phyloP scores from a whole-genome alignment of 2,797 vertebrate species.

The Leuciscus waleckii region DNA sequence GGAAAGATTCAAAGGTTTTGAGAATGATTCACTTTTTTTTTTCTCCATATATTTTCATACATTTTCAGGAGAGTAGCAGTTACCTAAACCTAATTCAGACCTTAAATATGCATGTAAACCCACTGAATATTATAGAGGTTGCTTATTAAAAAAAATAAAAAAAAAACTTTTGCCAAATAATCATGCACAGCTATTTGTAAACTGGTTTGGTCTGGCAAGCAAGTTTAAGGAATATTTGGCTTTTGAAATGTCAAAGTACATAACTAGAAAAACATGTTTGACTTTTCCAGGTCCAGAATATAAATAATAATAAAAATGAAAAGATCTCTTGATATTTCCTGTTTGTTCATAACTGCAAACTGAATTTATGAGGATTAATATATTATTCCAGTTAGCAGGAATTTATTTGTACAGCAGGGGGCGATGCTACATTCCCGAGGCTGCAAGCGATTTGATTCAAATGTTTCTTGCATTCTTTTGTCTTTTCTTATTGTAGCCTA shows the following conservation, averaged over 20 bases:
- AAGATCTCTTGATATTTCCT: neutral
- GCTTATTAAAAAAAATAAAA: neutral
- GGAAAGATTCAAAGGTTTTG: neutral
- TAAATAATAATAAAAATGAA: neutral
- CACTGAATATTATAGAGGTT: neutral
- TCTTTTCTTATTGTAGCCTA: too few species aligned
- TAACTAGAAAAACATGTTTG: neutral
- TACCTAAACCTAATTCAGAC: neutral
- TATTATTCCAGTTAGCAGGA: neutral
- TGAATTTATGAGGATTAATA: neutral
- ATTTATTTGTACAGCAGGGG: conserved; percentile 21
- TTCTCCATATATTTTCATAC: neutral
- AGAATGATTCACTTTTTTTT: neutral
- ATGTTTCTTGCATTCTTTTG: neutral
- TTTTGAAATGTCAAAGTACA: neutral
- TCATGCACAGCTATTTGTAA: neutral
- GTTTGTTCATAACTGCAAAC: neutral
- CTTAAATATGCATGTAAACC: neutral
- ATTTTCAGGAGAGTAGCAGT: neutral
- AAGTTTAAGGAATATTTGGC: neutral
- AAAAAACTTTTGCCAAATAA: neutral
- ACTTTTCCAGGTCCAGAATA: neutral
- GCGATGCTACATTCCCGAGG: neutral
- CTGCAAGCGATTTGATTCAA: neutral
- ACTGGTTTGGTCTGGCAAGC: neutral